Percentiles rank a stretch among this genome's conserved stretches.
Evolutionary conservation across 2,797 vertebrate genomes (phyloP).

Genomic region (Pyrocephalus nanus): DNA sequence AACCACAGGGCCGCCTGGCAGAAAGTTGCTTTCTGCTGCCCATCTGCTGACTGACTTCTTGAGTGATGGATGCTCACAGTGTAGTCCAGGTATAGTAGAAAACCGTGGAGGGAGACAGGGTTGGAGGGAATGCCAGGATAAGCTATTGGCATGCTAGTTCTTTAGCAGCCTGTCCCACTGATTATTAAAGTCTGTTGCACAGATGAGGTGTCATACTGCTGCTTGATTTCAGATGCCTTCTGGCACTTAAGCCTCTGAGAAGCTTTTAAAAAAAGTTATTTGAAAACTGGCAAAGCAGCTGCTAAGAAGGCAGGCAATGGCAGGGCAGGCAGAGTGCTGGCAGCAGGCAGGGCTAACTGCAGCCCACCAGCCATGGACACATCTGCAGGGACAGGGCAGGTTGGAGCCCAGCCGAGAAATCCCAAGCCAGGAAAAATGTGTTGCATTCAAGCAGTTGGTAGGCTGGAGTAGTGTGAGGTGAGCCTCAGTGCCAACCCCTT

Average conservation of each 20-base stretch:
- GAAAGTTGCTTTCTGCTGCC: neutral
- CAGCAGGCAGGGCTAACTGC: neutral
- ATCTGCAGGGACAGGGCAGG: neutral
- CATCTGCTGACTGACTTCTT: neutral
- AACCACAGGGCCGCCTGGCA: neutral
- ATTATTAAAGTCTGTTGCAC: neutral
- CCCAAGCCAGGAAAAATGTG: neutral
- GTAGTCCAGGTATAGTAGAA: neutral
- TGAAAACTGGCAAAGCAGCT: neutral
- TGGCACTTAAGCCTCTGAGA: neutral
- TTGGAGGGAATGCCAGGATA: neutral
- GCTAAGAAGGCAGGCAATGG: neutral
- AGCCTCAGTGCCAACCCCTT: fast-evolving
- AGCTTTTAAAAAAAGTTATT: neutral
- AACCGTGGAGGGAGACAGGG: neutral
- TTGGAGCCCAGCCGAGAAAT: neutral
- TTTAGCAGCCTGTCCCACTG: fast-evolving
- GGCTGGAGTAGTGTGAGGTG: neutral
- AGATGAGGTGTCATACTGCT: neutral
- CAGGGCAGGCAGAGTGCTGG: neutral
- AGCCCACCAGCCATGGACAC: fast-evolving
- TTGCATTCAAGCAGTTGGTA: neutral
- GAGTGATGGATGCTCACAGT: neutral
- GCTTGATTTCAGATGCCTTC: neutral
- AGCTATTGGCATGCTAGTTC: neutral